phyloP scores from a whole-genome alignment of 2,113 vertebrate genomes.

The Gadus macrocephalus region DNA sequence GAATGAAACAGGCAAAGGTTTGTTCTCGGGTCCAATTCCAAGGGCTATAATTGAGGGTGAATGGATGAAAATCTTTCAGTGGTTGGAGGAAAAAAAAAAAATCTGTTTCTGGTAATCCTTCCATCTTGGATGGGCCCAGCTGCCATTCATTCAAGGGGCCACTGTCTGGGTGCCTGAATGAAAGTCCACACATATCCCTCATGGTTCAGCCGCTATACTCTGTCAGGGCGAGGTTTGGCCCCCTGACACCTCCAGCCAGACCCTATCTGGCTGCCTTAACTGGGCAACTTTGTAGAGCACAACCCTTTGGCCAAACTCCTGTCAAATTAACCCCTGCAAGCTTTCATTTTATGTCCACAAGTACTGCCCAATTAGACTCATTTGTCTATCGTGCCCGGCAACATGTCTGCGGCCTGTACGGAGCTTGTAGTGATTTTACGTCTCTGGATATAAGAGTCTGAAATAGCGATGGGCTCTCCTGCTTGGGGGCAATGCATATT shows the following conservation, averaged over 20 bases:
- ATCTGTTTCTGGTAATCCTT: constrained; percentile 10
- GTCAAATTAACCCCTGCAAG: background rate
- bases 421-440: constrained; percentile 38
- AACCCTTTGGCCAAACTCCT: constrained; percentile 20
- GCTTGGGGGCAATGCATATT: constrained; percentile 42
- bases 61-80: background rate
- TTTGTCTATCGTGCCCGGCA: constrained; percentile 25
- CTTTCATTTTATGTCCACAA: constrained; percentile 18
- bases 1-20: constrained; percentile 3
- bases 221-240: constrained; percentile 18
- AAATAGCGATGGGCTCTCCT: constrained; percentile 30
- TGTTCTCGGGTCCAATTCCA: constrained; percentile 11
- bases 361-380: constrained; percentile 27
- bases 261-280: constrained; percentile 27
- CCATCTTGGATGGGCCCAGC: constrained; percentile 25
- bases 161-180: constrained; percentile 22
- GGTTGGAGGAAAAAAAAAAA: constrained; percentile 11
- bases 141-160: constrained; percentile 18
- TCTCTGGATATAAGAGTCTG: constrained; percentile 39
- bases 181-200: constrained; percentile 25
- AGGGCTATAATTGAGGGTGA: constrained; percentile 2
- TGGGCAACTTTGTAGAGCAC: constrained; percentile 35
- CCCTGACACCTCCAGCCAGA: constrained; percentile 27
- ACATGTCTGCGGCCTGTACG: constrained; percentile 31
- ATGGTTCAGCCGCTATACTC: background rate